These are phyloP conservation scores for Crotalus viridis DNA, from an alignment of 2,113 vertebrate genomes.

Conservation along the genomic window DNA sequence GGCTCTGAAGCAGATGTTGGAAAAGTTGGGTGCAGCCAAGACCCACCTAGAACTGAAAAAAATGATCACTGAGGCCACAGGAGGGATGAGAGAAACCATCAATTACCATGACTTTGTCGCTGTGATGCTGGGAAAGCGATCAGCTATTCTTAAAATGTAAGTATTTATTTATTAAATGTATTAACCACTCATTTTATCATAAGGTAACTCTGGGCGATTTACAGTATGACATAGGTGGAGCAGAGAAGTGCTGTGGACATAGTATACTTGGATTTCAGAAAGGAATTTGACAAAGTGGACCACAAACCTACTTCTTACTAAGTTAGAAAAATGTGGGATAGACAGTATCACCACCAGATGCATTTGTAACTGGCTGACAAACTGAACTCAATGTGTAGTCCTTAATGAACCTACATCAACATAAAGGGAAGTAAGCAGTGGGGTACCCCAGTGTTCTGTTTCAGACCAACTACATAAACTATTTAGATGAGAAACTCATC, in stretches of 20 bases:
- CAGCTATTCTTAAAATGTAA: conserved; percentile 81
- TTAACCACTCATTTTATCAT: background rate
- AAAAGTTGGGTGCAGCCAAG: conserved; percentile 80
- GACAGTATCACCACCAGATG: background rate
- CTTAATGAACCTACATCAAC: background rate
- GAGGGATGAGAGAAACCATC: conserved; percentile 71
- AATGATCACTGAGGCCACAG: conserved; percentile 77
- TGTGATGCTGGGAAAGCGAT: conserved; percentile 84
- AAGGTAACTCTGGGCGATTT: background rate
- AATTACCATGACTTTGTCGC: conserved; percentile 77
- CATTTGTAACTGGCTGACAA: background rate
- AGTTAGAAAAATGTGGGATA: background rate
- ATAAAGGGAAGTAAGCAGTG: too few species aligned
- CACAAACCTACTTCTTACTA: background rate
- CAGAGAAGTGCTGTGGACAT: background rate
- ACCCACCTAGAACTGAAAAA: conserved; percentile 84
- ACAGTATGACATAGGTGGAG: background rate
- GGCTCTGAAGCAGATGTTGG: conserved; percentile 83
- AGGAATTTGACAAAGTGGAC: background rate
- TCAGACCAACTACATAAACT: too few species aligned
- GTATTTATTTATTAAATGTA: conserved; percentile 24
- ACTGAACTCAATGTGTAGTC: background rate
- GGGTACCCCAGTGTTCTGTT: too few species aligned
- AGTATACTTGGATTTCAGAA: background rate
- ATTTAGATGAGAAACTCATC: too few species aligned